Evolutionary conservation across 2,113 vertebrate genomes (phyloP).

Genomic region (Zapornia atra): DNA sequence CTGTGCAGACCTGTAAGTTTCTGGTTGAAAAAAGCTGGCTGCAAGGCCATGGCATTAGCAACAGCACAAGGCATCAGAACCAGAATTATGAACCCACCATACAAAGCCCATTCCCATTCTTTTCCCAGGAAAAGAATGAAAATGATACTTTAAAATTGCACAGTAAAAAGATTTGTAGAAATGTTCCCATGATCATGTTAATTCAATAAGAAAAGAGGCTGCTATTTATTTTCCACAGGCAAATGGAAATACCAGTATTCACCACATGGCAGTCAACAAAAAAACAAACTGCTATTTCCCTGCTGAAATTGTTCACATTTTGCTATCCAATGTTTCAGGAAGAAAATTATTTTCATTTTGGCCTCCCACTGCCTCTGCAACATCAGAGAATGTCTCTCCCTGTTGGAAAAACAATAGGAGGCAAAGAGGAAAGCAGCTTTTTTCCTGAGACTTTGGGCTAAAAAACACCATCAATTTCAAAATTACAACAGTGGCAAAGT

Average conservation of each 20-base stretch:
- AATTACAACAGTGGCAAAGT: constrained; percentile 69
- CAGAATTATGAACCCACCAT: background rate
- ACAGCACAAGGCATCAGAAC: rapidly evolving
- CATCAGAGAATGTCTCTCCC: constrained; percentile 59
- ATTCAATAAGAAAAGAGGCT: constrained; percentile 6
- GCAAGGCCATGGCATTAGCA: background rate
- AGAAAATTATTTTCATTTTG: constrained; percentile 57
- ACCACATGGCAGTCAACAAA: background rate
- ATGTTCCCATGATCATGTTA: background rate
- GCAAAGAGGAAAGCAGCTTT: constrained; percentile 65
- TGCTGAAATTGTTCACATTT: constrained; percentile 54
- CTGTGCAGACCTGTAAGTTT: rapidly evolving
- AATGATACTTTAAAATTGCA: background rate
- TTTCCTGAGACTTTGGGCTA: constrained; percentile 63
- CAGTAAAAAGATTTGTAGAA: background rate
- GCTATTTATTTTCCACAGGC: background rate
- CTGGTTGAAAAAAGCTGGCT: background rate
- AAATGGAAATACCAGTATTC: constrained; percentile 8
- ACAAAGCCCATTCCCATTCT: background rate
- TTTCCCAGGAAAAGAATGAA: background rate
- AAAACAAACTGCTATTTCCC: background rate
- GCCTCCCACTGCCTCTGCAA: constrained; percentile 47
- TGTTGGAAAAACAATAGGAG: constrained; percentile 61
- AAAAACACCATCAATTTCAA: constrained; percentile 66
- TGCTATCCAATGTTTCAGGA: constrained; percentile 60